Percentiles rank a stretch among this genome's conserved stretches.
These are phyloP conservation scores for Scopus umbretta DNA, from an alignment of 2,113 vertebrate species.

Conservation along the genomic window DNA sequence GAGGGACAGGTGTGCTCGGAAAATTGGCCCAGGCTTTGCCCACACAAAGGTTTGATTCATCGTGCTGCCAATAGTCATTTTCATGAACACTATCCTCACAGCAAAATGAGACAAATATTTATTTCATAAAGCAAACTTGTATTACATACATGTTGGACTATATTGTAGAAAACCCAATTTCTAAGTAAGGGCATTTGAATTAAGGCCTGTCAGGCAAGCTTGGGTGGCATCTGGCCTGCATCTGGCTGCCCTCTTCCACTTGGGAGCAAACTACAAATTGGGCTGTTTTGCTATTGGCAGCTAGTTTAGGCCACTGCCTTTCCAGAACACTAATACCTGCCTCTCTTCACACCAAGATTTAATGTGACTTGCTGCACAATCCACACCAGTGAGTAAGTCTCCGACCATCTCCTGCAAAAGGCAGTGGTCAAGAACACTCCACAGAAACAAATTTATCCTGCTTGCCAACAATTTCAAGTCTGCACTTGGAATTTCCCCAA, in stretches of 20 bases:
- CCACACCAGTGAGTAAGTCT: background rate
- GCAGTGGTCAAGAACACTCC: background rate
- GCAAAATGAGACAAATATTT: background rate
- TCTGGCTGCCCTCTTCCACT: background rate
- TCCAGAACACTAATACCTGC: background rate
- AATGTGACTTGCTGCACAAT: background rate
- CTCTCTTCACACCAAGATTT: background rate
- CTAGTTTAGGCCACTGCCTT: background rate
- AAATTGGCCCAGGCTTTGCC: background rate
- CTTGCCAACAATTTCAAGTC: constrained; percentile 22
- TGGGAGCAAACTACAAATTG: background rate
- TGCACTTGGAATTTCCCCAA: constrained; percentile 7
- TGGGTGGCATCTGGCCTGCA: background rate
- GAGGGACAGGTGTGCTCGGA: background rate
- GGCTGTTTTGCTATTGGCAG: background rate
- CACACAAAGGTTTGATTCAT: background rate
- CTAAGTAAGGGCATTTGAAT: background rate
- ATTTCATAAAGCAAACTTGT: background rate
- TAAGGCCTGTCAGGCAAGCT: background rate
- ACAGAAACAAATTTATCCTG: background rate
- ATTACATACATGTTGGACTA: background rate
- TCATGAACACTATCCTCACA: background rate
- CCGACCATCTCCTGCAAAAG: background rate
- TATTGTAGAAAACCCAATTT: background rate
- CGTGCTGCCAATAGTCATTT: background rate